These are phyloP conservation scores for Labeo calbasu DNA, from an alignment of 2,797 vertebrate genomes.

Conservation along the genomic window DNA sequence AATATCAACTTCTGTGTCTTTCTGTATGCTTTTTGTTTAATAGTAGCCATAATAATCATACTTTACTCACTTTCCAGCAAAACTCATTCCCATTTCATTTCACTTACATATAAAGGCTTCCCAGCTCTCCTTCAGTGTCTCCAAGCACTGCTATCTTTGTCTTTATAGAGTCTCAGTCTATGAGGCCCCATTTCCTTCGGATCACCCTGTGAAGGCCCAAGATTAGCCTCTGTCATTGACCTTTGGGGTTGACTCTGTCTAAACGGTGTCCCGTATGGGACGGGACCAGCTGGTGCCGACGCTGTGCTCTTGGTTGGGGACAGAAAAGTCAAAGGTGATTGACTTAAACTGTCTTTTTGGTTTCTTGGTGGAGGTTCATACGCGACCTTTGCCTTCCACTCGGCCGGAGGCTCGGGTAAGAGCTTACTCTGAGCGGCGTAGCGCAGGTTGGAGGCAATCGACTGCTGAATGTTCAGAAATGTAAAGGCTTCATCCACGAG, in stretches of 20 bases:
- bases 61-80: conserved; percentile 17
- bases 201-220: conserved; percentile 70
- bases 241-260: conserved; percentile 79
- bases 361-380: conserved; percentile 64
- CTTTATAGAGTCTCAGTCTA: conserved; percentile 78
- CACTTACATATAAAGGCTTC: conserved; percentile 14
- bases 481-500: conserved; percentile 90
- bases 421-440: conserved; percentile 88
- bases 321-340: conserved; percentile 2
- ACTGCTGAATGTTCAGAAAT: conserved; percentile 84
- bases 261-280: conserved; percentile 74
- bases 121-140: conserved; percentile 70
- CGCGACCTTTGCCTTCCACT: conserved; percentile 83
- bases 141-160: conserved; percentile 79
- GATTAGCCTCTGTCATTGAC: conserved; percentile 76
- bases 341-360: conserved; percentile 54
- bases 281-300: conserved; percentile 63
- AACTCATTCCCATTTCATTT: conserved; percentile 21
- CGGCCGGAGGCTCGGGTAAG: conserved; percentile 80
- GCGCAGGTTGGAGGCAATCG: conserved; percentile 82
- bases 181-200: conserved; percentile 71
- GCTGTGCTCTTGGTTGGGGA: conserved; percentile 69
- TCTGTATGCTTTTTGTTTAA: neutral
- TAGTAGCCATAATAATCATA: neutral
- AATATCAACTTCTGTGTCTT: neutral